Conservation (phyloP, 2,888 invertebrate genomes). For the Pyrochroa serraticornis region DNA sequence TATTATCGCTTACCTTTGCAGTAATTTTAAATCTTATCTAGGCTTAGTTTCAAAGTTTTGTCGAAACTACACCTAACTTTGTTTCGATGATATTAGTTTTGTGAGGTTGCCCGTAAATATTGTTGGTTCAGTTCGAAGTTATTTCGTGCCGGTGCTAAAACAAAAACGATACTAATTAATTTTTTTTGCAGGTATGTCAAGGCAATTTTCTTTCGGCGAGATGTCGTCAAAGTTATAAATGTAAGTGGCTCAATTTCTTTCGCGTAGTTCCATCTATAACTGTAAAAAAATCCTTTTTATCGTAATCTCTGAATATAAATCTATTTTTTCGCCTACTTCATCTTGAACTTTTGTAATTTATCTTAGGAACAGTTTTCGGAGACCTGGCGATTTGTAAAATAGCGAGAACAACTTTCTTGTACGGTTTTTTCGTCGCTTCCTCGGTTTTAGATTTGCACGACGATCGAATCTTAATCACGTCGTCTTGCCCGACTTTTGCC, state of each 20-base stretch:
- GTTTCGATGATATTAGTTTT: too few relatives aligned
- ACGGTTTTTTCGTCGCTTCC: constrained; percentile 1
- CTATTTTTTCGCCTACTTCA: constrained; percentile 3
- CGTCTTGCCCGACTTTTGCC: constrained; percentile 21
- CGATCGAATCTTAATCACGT: constrained; percentile 2
- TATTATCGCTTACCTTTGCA: too few relatives aligned
- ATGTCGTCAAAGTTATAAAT: not conserved
- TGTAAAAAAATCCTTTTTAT: not conserved
- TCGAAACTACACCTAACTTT: too few relatives aligned
- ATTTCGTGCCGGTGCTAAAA: too few relatives aligned
- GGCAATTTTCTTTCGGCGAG: not conserved
- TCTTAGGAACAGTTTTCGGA: constrained; percentile 5
- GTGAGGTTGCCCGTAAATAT: too few relatives aligned
- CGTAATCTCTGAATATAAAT: not conserved
- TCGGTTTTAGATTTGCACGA: not conserved
- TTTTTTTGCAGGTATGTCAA: constrained; percentile 3
- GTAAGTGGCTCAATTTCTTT: constrained; percentile 2
- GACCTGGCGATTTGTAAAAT: constrained; percentile 12
- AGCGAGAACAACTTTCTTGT: constrained; percentile 8
- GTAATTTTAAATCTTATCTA: too few relatives aligned
- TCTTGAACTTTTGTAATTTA: constrained; percentile 13
- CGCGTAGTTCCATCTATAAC: not conserved
- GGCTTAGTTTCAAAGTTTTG: too few relatives aligned
- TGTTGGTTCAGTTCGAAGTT: too few relatives aligned
- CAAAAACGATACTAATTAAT: not conserved